These are phyloP conservation scores for Ectropis grisescens DNA, from an alignment of 1,140 invertebrate species.

Conservation along the genomic window DNA sequence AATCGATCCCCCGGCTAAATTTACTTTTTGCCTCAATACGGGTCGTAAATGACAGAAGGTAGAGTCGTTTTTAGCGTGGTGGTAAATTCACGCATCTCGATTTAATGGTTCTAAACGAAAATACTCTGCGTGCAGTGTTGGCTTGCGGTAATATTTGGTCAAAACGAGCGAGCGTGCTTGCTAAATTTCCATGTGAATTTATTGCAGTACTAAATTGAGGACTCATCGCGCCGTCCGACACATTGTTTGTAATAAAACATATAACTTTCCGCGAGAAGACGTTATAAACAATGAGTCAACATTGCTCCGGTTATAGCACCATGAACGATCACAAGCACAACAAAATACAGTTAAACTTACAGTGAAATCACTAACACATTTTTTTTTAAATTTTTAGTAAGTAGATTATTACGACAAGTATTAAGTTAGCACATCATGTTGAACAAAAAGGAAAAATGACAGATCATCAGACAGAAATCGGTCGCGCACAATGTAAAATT, in stretches of 20 bases:
- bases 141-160: constrained; percentile 36
- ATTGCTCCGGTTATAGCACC: no score
- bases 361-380: no score
- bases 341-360: no score
- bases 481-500: no score
- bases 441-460: no score
- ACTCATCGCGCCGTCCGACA: constrained; percentile 6
- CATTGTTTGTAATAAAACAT: constrained; percentile 10
- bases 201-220: constrained; percentile 24
- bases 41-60: constrained; percentile 11
- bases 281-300: constrained; percentile 5
- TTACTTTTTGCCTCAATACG: constrained; percentile 8
- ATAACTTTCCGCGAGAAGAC: constrained; percentile 6
- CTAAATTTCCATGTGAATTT: constrained; percentile 34
- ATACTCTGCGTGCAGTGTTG: constrained; percentile 33
- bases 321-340: no score
- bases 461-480: no score
- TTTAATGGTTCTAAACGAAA: constrained; percentile 39
- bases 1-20: constrained; percentile 42
- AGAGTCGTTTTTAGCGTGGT: constrained; percentile 11
- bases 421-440: no score
- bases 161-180: constrained; percentile 27
- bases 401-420: no score
- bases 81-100: constrained; percentile 22
- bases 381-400: no score